These are phyloP conservation scores for Campaea margaritaria DNA, from an alignment of 2,888 invertebrate species.

Conservation along the genomic window DNA sequence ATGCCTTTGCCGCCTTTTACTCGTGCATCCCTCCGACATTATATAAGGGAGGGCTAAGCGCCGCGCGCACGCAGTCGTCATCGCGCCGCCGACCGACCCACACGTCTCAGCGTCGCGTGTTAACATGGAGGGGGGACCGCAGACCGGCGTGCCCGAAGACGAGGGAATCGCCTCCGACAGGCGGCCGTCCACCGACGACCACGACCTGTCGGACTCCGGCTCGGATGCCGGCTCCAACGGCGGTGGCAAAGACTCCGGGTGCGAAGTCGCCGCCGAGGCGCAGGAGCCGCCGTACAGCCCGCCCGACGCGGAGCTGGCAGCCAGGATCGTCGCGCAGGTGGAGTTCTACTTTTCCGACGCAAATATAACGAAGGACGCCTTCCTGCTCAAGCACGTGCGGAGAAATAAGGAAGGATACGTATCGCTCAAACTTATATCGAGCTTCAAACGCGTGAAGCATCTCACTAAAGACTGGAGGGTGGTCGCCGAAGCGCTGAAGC, in stretches of 20 bases:
- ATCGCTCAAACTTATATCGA: slow-evolving; percentile 96
- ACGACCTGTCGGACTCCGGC: slow-evolving; percentile 88
- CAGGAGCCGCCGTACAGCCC: slow-evolving; percentile 87
- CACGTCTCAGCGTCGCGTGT: slow-evolving; percentile 59
- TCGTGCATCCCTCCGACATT: slow-evolving; percentile 77
- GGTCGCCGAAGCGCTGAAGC: slow-evolving; percentile 93
- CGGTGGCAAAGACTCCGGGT: slow-evolving; percentile 88
- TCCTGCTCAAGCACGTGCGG: slow-evolving; percentile 96
- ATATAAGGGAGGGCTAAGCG: slow-evolving; percentile 69
- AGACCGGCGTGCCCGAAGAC: slow-evolving; percentile 70
- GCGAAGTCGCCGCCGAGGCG: slow-evolving; percentile 84
- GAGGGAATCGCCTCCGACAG: slow-evolving; percentile 81
- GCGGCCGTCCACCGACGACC: slow-evolving; percentile 85
- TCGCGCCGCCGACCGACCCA: slow-evolving; percentile 73
- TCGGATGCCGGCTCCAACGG: slow-evolving; percentile 86
- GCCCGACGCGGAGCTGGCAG: slow-evolving; percentile 91
- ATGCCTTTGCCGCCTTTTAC: slow-evolving; percentile 70
- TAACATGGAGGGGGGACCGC: slow-evolving; percentile 73
- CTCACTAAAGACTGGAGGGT: slow-evolving; percentile 97
- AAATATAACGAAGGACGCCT: slow-evolving; percentile 97
- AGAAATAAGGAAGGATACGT: slow-evolving; percentile 98
- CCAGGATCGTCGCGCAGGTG: slow-evolving; percentile 93
- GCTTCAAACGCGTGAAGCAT: slow-evolving; percentile 97
- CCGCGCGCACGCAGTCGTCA: slow-evolving; percentile 81
- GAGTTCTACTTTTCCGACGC: slow-evolving; percentile 98